Evolutionary conservation across 2,797 vertebrate genomes (phyloP).

Genomic region (Chanos chanos): DNA sequence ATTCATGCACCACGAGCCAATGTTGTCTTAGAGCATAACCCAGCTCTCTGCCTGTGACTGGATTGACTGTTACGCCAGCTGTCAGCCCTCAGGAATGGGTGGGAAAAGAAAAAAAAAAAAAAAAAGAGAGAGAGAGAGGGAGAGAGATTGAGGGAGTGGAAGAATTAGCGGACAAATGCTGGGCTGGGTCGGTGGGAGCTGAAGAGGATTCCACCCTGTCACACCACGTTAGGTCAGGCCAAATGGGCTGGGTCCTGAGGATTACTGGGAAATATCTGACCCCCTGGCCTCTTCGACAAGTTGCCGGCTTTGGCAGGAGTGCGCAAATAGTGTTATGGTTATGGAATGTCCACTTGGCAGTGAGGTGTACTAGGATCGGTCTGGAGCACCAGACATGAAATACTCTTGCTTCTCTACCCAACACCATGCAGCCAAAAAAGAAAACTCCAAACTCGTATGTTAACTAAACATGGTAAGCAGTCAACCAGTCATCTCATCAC

Average conservation of each 20-base stretch:
- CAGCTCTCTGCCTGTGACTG: conserved; percentile 12
- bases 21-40: conserved; percentile 3
- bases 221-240: conserved; percentile 36
- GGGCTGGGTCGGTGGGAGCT: conserved; percentile 18
- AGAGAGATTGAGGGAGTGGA: not conserved
- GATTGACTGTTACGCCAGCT: conserved; percentile 37
- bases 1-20: not conserved
- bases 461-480: too few species aligned
- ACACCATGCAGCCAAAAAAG: not conserved
- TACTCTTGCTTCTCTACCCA: not conserved
- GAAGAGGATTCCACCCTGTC: conserved; percentile 24
- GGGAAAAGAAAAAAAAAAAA: not conserved
- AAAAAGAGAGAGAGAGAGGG: not conserved
- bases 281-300: conserved; percentile 30
- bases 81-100: conserved; percentile 28
- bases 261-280: conserved; percentile 47
- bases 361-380: conserved; percentile 1
- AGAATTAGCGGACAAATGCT: not conserved
- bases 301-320: conserved; percentile 43
- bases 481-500: too few species aligned
- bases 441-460: too few species aligned
- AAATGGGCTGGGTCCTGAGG: conserved; percentile 7
- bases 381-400: conserved; percentile 29
- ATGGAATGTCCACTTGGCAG: conserved; percentile 63
- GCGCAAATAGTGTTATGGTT: conserved; percentile 51